Evolutionary conservation across 2,888 invertebrate species (phyloP).

Genomic region (Nemotelus nigrinus): DNA sequence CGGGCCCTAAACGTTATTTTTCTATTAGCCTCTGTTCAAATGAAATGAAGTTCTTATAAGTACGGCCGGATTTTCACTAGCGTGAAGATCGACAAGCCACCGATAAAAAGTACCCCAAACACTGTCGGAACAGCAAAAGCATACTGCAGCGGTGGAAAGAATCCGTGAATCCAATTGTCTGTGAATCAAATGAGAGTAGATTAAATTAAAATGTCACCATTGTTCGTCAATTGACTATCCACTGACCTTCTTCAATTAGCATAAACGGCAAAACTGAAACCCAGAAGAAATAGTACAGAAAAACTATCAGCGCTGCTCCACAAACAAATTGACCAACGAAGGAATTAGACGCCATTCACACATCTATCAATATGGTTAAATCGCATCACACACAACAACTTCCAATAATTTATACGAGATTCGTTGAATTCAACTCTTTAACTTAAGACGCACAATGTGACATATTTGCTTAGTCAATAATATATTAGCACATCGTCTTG

Average conservation of each 20-base stretch:
- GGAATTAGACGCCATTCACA: constrained; percentile 69
- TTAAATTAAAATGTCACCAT: constrained; percentile 33
- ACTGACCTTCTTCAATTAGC: constrained; percentile 69
- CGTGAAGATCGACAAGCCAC: constrained; percentile 73
- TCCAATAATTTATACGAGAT: neutral
- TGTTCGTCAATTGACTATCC: constrained; percentile 61
- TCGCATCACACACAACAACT: neutral
- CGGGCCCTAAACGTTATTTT: neutral
- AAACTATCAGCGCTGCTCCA: constrained; percentile 66
- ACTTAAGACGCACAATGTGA: neutral
- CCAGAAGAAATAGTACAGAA: constrained; percentile 73
- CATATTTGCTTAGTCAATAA: neutral
- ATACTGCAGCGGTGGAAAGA: constrained; percentile 70
- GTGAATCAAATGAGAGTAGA: constrained; percentile 54
- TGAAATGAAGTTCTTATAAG: constrained; percentile 10
- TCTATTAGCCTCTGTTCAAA: neutral
- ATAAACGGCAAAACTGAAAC: constrained; percentile 76
- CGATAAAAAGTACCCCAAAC: constrained; percentile 72
- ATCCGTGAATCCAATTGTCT: constrained; percentile 67
- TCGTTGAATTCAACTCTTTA: neutral
- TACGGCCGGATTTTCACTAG: constrained; percentile 66
- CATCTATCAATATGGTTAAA: neutral
- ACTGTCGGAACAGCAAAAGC: constrained; percentile 70
- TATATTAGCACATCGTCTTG: neutral
- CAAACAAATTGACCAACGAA: constrained; percentile 70